phyloP scores from a whole-genome alignment of 2,797 vertebrate species.

The Mus caroli region DNA sequence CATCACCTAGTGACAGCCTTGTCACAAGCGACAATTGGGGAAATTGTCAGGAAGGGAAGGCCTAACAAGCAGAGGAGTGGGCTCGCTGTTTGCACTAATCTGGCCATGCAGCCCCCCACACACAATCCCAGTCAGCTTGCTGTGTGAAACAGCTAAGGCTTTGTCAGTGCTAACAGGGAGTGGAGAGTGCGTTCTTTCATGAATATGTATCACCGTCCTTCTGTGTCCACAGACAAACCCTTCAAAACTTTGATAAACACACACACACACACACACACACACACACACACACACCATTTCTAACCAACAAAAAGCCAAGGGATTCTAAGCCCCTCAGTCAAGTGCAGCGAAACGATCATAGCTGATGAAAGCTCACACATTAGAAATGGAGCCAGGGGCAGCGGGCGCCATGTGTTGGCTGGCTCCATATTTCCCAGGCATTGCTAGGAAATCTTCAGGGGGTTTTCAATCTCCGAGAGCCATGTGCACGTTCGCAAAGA shows the following conservation, averaged over 20 bases:
- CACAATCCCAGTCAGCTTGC: conserved; percentile 88
- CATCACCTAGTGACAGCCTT: conserved; percentile 91
- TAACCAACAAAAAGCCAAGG: conserved; percentile 65
- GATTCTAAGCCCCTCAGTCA: conserved; percentile 52
- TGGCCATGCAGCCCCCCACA: conserved; percentile 86
- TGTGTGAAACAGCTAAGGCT: conserved; percentile 90
- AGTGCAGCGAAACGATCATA: conserved; percentile 64
- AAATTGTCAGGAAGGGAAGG: conserved; percentile 89
- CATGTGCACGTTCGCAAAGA: background rate
- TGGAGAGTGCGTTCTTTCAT: conserved; percentile 88
- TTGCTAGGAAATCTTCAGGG: conserved; percentile 68
- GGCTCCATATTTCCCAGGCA: conserved; percentile 75
- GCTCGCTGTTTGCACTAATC: conserved; percentile 89
- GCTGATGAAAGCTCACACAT: conserved; percentile 79
- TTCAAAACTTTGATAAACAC: conserved; percentile 82
- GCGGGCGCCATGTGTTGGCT: conserved; percentile 77
- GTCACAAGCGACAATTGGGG: conserved; percentile 90
- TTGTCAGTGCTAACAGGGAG: conserved; percentile 87
- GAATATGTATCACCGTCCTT: conserved; percentile 90
- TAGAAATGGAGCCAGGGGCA: conserved; percentile 73
- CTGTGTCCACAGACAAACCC: conserved; percentile 81
- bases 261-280: conserved; percentile 40
- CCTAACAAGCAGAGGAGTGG: conserved; percentile 87
- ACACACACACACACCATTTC: conserved; percentile 40
- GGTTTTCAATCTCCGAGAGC: conserved; percentile 69